Evolutionary conservation across 2,888 invertebrate species (phyloP), one percentile per base, ranked within the genome.

Genomic region (Hanleya hanleyi): DNA sequence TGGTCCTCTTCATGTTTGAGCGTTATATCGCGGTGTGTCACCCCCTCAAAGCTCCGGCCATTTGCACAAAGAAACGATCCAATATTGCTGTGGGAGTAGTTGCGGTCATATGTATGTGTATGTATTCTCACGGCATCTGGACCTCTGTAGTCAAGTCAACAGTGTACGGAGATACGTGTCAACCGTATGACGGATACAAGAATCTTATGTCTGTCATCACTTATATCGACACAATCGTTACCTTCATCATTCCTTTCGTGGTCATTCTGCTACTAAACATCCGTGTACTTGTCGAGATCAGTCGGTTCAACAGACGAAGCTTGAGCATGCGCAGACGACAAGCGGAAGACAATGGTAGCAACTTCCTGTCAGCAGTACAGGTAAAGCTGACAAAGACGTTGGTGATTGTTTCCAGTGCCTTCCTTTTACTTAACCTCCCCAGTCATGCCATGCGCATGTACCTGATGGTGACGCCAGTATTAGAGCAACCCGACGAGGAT

Each of bases 1-100:
- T 96, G n/a, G 94, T 96, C 5, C 94, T 95, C 0, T 96, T 96
- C 87, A 96, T 96, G 0, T 92, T 95, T 1, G 96, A 96, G 87
- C 92, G 96, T 12, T 96, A 95, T 87, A 93, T 96, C 3, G 96
- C 95, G 0, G 95, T 96, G 0, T 92, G 94, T 78, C 95, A 95
- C 88, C 96, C 96, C 0, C 89, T 96, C 68, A 92, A 92, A 61
- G 80, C 84, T 15, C 81, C 82, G 0, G 67, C 77, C 0, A 69
- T 86, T 47, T 84, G 86, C 75, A 84, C 84, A 50, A 81, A 76
- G 50, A 75, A 69, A 50, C 76, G 83, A 51, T 80, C 84, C 0
- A 74, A 76, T 5, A 67, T 75, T 0, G 78, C 82, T 5, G 75
- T 83, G 0, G 49, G 64, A 7, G 61, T 75, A 0, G 64, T 84